phyloP scores from a whole-genome alignment of 2,113 vertebrate species.

The Ardeotis arabs region DNA sequence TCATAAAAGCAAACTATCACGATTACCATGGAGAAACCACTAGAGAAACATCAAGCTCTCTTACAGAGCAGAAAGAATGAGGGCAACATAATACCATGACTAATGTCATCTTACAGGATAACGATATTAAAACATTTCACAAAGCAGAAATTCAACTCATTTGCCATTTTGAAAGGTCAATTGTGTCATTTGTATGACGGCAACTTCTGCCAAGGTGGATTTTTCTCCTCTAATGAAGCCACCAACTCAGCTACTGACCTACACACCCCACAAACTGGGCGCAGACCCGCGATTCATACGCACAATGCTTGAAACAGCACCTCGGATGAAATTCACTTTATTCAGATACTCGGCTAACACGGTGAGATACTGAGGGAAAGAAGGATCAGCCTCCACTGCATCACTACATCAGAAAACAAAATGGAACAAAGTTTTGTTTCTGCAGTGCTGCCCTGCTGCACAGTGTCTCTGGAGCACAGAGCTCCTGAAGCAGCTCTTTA shows the following conservation, averaged over 20 bases:
- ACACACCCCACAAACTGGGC: not conserved
- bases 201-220: not conserved
- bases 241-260: not conserved
- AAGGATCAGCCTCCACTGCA: not conserved
- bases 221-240: not conserved
- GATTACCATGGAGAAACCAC: not conserved
- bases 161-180: not conserved
- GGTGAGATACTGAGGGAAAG: slow-evolving; percentile 67
- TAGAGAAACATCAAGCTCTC: not conserved
- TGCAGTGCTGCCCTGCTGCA: not conserved
- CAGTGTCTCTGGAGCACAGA: not conserved
- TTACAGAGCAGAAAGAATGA: not conserved
- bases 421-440: not conserved
- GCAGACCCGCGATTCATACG: slow-evolving; percentile 54
- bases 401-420: slow-evolving; percentile 9
- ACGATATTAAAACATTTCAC: not conserved
- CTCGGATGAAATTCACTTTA: slow-evolving; percentile 79
- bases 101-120: not conserved
- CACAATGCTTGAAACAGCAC: slow-evolving; percentile 71
- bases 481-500: not conserved
- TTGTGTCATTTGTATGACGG: fast-evolving
- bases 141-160: not conserved
- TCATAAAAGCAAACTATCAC: not conserved
- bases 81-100: not conserved
- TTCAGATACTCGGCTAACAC: slow-evolving; percentile 66